Percentiles rank a stretch among this genome's conserved stretches.
Evolutionary conservation across 2,888 invertebrate genomes (phyloP).

Genomic region (Incurvaria masculella): DNA sequence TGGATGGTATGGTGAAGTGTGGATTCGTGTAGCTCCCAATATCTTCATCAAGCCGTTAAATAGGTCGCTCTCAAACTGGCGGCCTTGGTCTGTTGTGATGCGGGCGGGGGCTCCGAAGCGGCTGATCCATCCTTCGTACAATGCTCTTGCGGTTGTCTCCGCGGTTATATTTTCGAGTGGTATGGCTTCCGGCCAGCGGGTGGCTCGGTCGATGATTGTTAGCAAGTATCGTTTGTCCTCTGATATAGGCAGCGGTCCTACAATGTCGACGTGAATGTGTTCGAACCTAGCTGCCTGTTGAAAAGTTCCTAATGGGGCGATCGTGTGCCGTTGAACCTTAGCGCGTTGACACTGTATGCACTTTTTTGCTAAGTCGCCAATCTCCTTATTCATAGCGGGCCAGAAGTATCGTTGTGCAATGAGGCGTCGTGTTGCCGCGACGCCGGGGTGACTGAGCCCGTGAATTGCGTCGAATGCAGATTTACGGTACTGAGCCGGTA

Average conservation of each 20-base stretch:
- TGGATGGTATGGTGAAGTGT: conserved; percentile 16
- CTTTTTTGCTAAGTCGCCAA: conserved; percentile 7
- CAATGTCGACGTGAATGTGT: conserved; percentile 17
- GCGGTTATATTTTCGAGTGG: conserved; percentile 28
- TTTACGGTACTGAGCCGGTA: conserved; percentile 13
- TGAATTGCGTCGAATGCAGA: conserved; percentile 14
- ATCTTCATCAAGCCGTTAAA: conserved; percentile 14
- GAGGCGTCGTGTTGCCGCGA: conserved; percentile 4
- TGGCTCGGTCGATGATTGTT: conserved; percentile 23
- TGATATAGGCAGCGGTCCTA: conserved; percentile 29
- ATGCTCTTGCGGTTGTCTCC: conserved; percentile 24
- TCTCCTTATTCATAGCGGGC: conserved; percentile 10
- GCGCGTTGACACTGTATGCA: conserved; percentile 10
- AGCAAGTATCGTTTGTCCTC: conserved; percentile 23
- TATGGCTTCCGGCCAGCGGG: conserved; percentile 27
- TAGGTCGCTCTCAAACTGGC: conserved; percentile 26
- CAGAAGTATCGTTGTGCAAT: conserved; percentile 4
- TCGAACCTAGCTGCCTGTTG: conserved; percentile 4
- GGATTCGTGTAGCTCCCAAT: background rate
- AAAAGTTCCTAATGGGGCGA: conserved; percentile 6
- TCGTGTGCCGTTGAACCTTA: conserved; percentile 12
- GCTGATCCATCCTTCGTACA: conserved; percentile 26
- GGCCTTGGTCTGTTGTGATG: conserved; percentile 28
- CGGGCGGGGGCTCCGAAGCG: conserved; percentile 25
- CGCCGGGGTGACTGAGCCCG: conserved; percentile 10